Base-by-base conservation (phyloP, 2,888 invertebrate species). In the Cacoxenus indagator region DNA sequence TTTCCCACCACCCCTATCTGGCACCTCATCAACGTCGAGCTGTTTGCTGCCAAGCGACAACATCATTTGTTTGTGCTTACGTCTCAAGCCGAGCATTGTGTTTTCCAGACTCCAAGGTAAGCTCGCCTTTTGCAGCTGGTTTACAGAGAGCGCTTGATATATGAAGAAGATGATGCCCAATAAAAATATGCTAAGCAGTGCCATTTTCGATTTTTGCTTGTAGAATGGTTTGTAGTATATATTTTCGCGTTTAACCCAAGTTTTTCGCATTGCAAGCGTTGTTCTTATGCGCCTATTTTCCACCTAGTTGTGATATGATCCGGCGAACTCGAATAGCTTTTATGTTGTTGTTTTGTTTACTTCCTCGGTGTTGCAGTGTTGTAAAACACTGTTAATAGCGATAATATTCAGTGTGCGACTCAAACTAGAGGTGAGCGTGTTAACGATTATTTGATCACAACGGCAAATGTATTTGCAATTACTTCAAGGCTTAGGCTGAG, bases 201-300 rank as follows among this genome's bases (percentile, higher is more conserved):
- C 78, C 82, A 88, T 85, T 76, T 89, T 89, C 0, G 87, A 83
- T 71, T 87, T 89, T 72, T 88, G 86, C 74, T 87, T 88, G 76
- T 88, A 88, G 71, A 88, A 88, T 19, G 88, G 88, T 69, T 87
- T 87, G 76, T 86, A 87, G 70, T 88, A 88, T 37, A 88, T 87
- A 68, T 88, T 86, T 72, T 88, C 88, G 9, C 86, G 81, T 75
- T 88, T 88, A 19, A 88, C 86, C 88, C 88, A 88, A 68, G 86
- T 87, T 78, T 88, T 88, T 70, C 80, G 82, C 80, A 81, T 80
- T 17, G 17, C 22, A 51, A 31, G 31, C 31, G 37, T 37, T n/a
- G 37, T 37, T 37, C 14, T 37, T 11, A 37, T 37, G 14, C 37
- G 37, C 37, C 14, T 37, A 37, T n/a, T n/a, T n/a, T n/a, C n/a